Percentiles rank a stretch among this genome's conserved stretches.
phyloP scores from a whole-genome alignment of 2,113 vertebrate species.

The Emydura subglobosa region DNA sequence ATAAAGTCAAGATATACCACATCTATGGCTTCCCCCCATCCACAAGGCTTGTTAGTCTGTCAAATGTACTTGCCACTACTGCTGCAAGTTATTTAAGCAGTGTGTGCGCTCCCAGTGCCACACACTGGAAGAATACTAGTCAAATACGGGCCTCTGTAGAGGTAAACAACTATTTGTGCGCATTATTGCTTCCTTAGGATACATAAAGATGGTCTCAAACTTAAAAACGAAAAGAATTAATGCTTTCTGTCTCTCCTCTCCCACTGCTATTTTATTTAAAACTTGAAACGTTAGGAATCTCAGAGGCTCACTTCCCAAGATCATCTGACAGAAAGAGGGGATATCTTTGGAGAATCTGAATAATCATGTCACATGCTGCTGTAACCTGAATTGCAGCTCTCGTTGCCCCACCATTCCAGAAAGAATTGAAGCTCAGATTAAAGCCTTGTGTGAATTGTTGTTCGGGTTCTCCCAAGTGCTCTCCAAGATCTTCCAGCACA shows the following conservation, averaged over 20 bases:
- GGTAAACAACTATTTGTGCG: background rate
- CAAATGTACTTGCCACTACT: background rate
- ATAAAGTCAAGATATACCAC: too few species aligned
- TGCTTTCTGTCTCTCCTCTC: background rate
- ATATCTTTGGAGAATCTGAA: background rate
- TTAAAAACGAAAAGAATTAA: background rate
- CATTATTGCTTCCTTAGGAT: background rate
- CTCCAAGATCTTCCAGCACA: background rate
- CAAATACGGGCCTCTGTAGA: background rate
- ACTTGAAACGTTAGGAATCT: background rate
- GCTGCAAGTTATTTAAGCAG: background rate
- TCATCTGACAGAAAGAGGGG: background rate
- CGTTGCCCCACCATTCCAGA: background rate
- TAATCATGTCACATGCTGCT: background rate
- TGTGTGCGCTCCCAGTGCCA: background rate
- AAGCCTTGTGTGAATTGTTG: background rate
- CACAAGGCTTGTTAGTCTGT: too few species aligned
- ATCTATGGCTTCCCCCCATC: too few species aligned
- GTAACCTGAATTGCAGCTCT: background rate
- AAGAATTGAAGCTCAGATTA: slow-evolving; percentile 17
- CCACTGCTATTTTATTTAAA: background rate
- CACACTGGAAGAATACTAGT: background rate
- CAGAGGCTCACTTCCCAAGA: background rate
- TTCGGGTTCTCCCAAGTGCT: slow-evolving; percentile 12
- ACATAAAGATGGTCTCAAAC: background rate